Evolutionary conservation across 2,888 invertebrate species (phyloP), one percentile per base, ranked within the genome.

Genomic region (Kuschelorhynchus macadamiae): DNA sequence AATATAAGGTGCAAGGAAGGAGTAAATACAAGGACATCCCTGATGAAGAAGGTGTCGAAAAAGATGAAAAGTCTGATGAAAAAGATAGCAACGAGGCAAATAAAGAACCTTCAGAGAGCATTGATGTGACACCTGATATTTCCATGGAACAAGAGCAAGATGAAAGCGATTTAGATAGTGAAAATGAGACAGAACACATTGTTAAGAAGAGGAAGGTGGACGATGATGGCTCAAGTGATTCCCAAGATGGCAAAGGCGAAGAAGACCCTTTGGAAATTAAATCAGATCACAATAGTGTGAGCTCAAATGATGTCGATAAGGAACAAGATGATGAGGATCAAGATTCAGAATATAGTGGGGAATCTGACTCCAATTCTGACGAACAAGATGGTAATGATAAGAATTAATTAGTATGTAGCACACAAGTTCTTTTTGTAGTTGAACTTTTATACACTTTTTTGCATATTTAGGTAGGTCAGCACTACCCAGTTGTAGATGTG

Each of bases 1-100:
- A 81, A 72, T 79, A 78, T 66, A 82, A 81, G 70, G 81, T 81
- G 18, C 78, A 79, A 25, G 76, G 80, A 14, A 80, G 76, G 56
- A 78, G 77, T 61, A 77, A 79, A 70, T 79, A 79, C 64, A 66
- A 73, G 3, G 74, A 74, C 12, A 11, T 55, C 12, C 53, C 55
- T 5, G 70, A 53, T 18, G 59, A 52, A 2, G 68, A 70, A 3
- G 56, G 42, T 9, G 53, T 30, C 1, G 42, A 68, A 32, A 14
- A 62, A 14, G 33, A 32, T 11, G 59, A 49, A 14, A 16, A 41
- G 9, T 12, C 9, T 5, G 47, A 73, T 36, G 70, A 72, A 59
- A 36, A 68, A 33, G 72, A 71, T 52, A 73, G 71, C 41, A 75
- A 71, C 70, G 72, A 71, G 52, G 20, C 21, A 18, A 63, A 56